Conservation (phyloP, 2,888 invertebrate genomes). For the Caenorhabditis afra region DNA sequence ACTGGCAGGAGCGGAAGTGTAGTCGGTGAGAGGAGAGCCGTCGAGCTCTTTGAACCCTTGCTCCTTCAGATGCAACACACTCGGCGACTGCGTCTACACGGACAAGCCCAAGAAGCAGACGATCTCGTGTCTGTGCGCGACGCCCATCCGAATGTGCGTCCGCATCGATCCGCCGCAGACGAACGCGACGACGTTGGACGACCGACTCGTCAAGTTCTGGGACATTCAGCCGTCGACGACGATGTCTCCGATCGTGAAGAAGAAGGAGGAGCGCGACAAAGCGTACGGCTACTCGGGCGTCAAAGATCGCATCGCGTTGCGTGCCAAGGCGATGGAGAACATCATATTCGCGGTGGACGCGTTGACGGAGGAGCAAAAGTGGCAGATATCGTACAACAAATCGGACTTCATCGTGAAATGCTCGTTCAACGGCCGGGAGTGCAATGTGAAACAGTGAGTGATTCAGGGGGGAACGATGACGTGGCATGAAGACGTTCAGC, state of each 20-base stretch:
- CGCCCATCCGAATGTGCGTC: slow-evolving; percentile 74
- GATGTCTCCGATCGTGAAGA: slow-evolving; percentile 68
- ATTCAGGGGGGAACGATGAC: neutral
- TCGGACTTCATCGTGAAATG: slow-evolving; percentile 79
- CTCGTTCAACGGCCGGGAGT: slow-evolving; percentile 79
- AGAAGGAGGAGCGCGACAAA: slow-evolving; percentile 73
- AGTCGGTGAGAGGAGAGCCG: slow-evolving; percentile 30
- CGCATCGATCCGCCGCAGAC: slow-evolving; percentile 70
- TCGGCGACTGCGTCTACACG: slow-evolving; percentile 76
- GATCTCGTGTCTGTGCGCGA: slow-evolving; percentile 74
- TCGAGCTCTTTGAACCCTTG: slow-evolving; percentile 3
- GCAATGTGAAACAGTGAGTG: slow-evolving; percentile 76
- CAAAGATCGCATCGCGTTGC: slow-evolving; percentile 79
- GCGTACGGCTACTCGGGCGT: slow-evolving; percentile 76
- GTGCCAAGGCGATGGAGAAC: slow-evolving; percentile 78
- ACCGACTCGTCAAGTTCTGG: slow-evolving; percentile 76
- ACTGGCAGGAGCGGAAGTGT: slow-evolving; percentile 76
- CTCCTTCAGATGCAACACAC: slow-evolving; percentile 69
- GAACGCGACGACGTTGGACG: slow-evolving; percentile 60
- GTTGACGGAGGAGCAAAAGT: slow-evolving; percentile 69
- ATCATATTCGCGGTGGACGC: slow-evolving; percentile 78
- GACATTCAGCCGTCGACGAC: slow-evolving; percentile 72
- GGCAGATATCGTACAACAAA: slow-evolving; percentile 64
- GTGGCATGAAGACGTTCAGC: slow-evolving; percentile 68
- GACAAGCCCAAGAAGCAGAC: slow-evolving; percentile 55